A percentile compares a stretch with the other conserved stretches of the same genome.
Conservation (phyloP, 2,113 vertebrate species). For the Pseudopipra pipra region DNA sequence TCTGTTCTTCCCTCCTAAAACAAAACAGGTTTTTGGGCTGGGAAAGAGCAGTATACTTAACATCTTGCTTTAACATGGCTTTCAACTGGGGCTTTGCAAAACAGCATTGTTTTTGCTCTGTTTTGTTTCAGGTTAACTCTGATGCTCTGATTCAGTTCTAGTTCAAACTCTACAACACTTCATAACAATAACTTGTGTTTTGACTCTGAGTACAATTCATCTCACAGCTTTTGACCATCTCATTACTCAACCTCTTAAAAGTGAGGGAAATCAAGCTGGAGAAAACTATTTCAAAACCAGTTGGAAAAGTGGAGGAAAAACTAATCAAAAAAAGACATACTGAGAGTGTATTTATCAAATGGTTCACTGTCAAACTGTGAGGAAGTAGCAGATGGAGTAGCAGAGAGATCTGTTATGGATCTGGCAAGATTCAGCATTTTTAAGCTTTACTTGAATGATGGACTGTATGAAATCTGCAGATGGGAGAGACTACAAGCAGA, state of each 20-base stretch:
- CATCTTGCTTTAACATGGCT: slow-evolving; percentile 7
- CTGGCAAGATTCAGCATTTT: slow-evolving; percentile 20
- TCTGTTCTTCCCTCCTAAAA: not conserved
- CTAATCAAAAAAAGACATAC: not conserved
- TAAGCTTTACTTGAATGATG: slow-evolving; percentile 3
- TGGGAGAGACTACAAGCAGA: not conserved
- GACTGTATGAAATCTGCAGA: not conserved
- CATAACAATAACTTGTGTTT: not conserved
- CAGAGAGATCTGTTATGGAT: not conserved
- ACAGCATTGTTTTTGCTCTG: not conserved
- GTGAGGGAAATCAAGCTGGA: not conserved
- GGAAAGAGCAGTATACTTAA: not conserved
- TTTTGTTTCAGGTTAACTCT: slow-evolving; percentile 23
- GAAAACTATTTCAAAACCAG: not conserved
- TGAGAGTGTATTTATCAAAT: not conserved
- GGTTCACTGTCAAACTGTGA: slow-evolving; percentile 10
- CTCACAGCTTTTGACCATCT: not conserved
- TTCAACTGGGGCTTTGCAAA: slow-evolving; percentile 3
- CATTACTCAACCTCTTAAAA: not conserved
- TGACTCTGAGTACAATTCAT: not conserved
- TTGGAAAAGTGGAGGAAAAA: not conserved
- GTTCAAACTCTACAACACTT: not conserved
- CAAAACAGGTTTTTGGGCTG: not conserved
- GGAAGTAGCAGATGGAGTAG: slow-evolving; percentile 33
- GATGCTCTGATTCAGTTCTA: not conserved